Evolutionary conservation across 2,888 invertebrate species (phyloP), one percentile per base, ranked within the genome.

Genomic region (Andrena hattorfiana): DNA sequence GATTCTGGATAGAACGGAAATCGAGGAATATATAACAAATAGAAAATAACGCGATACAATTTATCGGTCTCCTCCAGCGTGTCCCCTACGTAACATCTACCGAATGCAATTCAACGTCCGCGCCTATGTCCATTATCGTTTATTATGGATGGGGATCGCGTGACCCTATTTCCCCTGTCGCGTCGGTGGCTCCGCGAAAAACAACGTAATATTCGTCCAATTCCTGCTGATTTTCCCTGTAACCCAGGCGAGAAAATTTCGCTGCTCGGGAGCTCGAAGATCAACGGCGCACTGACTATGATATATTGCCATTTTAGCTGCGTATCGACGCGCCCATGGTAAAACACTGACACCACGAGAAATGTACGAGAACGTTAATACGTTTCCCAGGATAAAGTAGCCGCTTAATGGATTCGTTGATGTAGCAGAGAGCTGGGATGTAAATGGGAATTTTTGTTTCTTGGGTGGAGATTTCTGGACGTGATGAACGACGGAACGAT

Each of bases 121-220:
- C 69, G 67, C 63, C 72, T 75, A 42, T 67, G 69, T 85, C 73
- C 83, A 71, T 84, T 86, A 84, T 28, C 63, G 76, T 80, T 42
- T 81, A 81, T 83, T 83, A 82, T 64, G 71, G 64, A 60, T 49
- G 51, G 64, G 66, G 28, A 16, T 77, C 63, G 63, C 66, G 56
- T 60, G 74, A 79, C 77, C 30, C 20, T 63, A 54, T 67, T 48
- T 30, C 54, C 23, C 10, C 23, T 10, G 13, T n/a, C 10, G 26
- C 13, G 10, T 20, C 59, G 49, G n/a, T 2, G 5, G 54, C 23
- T n/a, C 13, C 20, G n/a, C 13, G 20, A 42, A 69, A 69, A 49
- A 71, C 28, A 54, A 71, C 16, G 48, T 48, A 28, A 72, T 49
- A 68, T 16, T 32, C 56, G 10, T 28, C 23, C 32, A 5, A 56